A percentile compares a stretch with the other conserved stretches of the same genome.
Evolutionary conservation across 1,140 invertebrate species (phyloP).

Genomic region (Heliconius congener): DNA sequence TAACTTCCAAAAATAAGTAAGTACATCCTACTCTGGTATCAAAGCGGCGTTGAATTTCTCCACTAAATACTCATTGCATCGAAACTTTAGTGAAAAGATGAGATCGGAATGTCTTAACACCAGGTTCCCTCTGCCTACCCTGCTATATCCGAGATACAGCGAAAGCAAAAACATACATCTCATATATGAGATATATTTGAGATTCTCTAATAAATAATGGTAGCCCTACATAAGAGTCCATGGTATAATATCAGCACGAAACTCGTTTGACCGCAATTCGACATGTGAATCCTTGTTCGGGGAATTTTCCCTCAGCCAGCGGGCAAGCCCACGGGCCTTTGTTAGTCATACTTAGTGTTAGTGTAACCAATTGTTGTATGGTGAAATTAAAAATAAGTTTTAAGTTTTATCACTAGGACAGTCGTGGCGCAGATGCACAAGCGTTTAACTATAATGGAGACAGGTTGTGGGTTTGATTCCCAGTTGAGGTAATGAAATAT

Average conservation of each 20-base stretch:
- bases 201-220: background rate
- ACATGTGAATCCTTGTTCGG: slow-evolving; percentile 20
- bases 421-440: too few relatives aligned
- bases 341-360: background rate
- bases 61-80: too few relatives aligned
- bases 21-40: too few relatives aligned
- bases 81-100: too few relatives aligned
- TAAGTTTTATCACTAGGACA: background rate
- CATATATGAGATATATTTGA: background rate
- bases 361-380: background rate
- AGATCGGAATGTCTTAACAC: too few relatives aligned
- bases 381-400: background rate
- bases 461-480: background rate
- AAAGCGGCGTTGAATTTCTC: too few relatives aligned
- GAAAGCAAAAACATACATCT: too few relatives aligned
- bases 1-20: too few relatives aligned
- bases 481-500: background rate
- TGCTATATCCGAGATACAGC: too few relatives aligned
- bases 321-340: background rate
- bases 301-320: background rate
- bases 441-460: too few relatives aligned
- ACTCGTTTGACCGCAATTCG: slow-evolving; percentile 22
- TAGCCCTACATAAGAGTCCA: background rate
- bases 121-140: too few relatives aligned
- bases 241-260: slow-evolving; percentile 13